Evolutionary conservation across 2,888 invertebrate genomes (phyloP), one percentile per base, ranked within the genome.

Genomic region (Zhengitettix transpicula): DNA sequence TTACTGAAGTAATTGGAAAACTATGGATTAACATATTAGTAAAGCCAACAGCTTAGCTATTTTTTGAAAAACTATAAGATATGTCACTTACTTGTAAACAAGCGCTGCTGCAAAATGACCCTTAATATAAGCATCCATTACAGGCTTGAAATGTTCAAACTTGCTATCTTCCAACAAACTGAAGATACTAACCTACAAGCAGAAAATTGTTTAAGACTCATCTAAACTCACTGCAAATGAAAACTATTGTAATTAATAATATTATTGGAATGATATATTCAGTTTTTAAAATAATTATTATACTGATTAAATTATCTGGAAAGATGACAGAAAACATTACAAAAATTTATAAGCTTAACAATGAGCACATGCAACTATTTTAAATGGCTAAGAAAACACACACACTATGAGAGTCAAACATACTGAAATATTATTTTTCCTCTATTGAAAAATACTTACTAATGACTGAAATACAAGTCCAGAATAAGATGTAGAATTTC

Each of bases 101-200:
- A 96, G 78, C 0, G 95, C 92, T 1, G 94, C 94, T 0, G 95
- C 92, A 75, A 97, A 96, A 72, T 94, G 94, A 65, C 90, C 89
- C 66, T 88, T 87, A 58, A 96, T 93, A 70, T 97, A 97, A 1
- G 90, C 90, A 69, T 96, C 93, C 73, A 96, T 83, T 0, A 96
- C 93, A 0, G 94, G 92, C 66, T 89, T 86, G 73, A 96, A 96
- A 70, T 95, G 93, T 70, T 94, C 91, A 73, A 94, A 96, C 68
- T 94, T 89, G 59, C 83, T 85, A 69, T 94, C 91, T 68, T 94
- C 90, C 61, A 96, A 76, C 17, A 94, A 75, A 70, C 89, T 90
- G 72, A 96, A 90, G 67, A 96, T 94, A 61, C 91, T 90, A 15
- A 94, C 74, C 77, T 78, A 67, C 10, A 68, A 69, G 64, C 57